Base-by-base conservation (phyloP, 2,113 vertebrate genomes). In the Terrapene triunguis region DNA sequence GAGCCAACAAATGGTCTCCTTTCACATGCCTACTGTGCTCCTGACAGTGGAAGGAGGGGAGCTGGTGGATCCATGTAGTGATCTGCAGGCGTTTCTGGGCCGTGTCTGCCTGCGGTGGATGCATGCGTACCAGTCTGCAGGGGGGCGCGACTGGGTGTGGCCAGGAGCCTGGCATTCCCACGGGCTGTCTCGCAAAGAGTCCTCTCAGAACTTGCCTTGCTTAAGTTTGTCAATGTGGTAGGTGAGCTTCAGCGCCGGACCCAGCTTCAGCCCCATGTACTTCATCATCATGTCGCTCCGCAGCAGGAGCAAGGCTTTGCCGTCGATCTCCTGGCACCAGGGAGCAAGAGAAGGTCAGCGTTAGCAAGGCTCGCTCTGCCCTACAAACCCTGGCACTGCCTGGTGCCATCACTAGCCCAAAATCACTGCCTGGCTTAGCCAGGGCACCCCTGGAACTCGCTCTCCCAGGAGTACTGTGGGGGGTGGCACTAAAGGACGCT, bases 181-280 rank as follows among this genome's bases (percentile, higher is more conserved):
- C 85, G 42, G 5, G 48, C 88, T 50, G 14, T 91, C 91, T 95
- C 88, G 88, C 89, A n/a, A 5, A 55, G 44, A 2, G 51, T 93
- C 83, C 87, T 80, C 89, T 98, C 98, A 98, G 99, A 98, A 98
- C 93, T 99, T 99, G 96, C 98, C 98, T 95, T 99, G 99, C 97
- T 99, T 99, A 91, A 99, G 99, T 98, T 98, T 99, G 98, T 99
- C 99, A 2, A 99, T 99, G 98, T 99, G 99, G 98, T 99, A 99
- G 92, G 98, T 99, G 95, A 99, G 99, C 98, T 99, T 99, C 97
- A 99, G 98, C 17, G 99, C 99, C 0, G 99, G 99, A 25, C 99
- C 99, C 90, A 99, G 98, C 98, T 99, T 99, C 96, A 99, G 98
- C 69, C 99, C 99, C 99, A 99, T 99, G 98, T 99, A 99, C 96